A percentile compares a stretch with the other conserved stretches of the same genome.
phyloP scores from a whole-genome alignment of 2,888 invertebrate species.

The Notodromas monacha region DNA sequence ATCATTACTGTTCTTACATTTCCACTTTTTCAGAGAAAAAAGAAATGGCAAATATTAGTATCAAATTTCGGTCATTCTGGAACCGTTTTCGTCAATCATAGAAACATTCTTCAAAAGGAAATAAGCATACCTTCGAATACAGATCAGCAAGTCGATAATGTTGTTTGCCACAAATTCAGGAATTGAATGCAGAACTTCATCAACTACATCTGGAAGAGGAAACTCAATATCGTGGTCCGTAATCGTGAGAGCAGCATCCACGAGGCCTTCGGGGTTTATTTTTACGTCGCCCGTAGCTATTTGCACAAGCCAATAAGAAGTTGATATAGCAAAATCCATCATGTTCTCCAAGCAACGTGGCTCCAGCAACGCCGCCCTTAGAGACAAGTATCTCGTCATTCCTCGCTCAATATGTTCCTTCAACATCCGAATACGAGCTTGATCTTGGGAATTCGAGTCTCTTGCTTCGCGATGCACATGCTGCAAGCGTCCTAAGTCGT shows the following conservation, averaged over 20 bases:
- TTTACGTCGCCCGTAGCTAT: no score
- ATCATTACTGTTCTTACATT: no score
- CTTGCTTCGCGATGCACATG: conserved; percentile 31
- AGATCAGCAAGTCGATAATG: conserved; percentile 41
- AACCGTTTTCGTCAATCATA: no score
- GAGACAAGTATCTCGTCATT: conserved; percentile 10
- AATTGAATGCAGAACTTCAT: no score
- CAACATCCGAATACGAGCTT: conserved; percentile 13
- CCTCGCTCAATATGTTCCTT: conserved; percentile 12
- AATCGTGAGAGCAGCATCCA: no score
- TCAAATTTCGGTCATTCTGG: no score
- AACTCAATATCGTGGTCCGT: no score
- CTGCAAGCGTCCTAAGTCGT: conserved; percentile 33
- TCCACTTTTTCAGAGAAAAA: no score
- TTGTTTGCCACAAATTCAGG: conserved; percentile 74
- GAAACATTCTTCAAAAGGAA: no score
- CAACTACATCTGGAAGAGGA: no score
- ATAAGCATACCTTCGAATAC: conserved; percentile 32
- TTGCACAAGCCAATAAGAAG: conserved; percentile 53
- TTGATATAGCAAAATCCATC: conserved; percentile 40
- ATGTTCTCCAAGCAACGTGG: conserved; percentile 33
- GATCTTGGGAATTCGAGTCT: not conserved
- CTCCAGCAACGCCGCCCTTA: conserved; percentile 32
- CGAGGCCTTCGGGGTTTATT: no score
- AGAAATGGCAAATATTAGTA: no score